phyloP scores from a whole-genome alignment of 1,140 invertebrate species.

The Agrilus planipennis region DNA sequence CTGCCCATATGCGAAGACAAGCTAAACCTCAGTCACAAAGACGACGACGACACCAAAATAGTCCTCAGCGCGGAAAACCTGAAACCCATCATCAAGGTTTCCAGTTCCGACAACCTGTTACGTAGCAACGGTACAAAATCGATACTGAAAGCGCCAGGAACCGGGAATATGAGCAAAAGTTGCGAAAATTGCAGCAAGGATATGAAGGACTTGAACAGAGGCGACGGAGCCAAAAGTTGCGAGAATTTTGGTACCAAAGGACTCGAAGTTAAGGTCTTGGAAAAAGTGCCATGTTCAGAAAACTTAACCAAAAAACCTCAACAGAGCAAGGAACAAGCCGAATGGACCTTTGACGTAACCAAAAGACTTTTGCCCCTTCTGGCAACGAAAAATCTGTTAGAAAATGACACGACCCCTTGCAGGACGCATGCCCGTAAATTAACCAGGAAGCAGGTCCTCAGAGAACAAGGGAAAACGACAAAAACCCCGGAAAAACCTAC shows the following conservation, averaged over 20 bases:
- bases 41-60: slow-evolving; percentile 5
- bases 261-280: too few species aligned
- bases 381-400: too few species aligned
- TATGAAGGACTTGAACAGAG: slow-evolving; percentile 5
- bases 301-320: too few species aligned
- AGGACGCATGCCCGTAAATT: too few species aligned
- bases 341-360: too few species aligned
- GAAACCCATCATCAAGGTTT: slow-evolving; percentile 20
- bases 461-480: too few species aligned
- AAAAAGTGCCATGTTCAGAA: too few species aligned
- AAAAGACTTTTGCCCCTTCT: too few species aligned
- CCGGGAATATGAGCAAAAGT: slow-evolving; percentile 11
- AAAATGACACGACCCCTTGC: too few species aligned
- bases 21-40: slow-evolving; percentile 1
- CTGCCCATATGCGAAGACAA: slow-evolving; percentile 30
- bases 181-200: slow-evolving; percentile 11
- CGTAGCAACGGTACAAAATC: slow-evolving; percentile 12
- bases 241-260: slow-evolving; percentile 8
- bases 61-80: slow-evolving; percentile 16
- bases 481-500: too few species aligned
- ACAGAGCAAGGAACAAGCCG: too few species aligned
- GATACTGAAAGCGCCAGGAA: slow-evolving; percentile 18
- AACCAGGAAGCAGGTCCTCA: too few species aligned
- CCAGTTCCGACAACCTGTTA: slow-evolving; percentile 16
- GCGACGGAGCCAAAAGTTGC: slow-evolving; percentile 10